Evolutionary conservation across 2,113 vertebrate genomes (phyloP), one percentile per base, ranked within the genome.

Genomic region (Rhipidura dahli): DNA sequence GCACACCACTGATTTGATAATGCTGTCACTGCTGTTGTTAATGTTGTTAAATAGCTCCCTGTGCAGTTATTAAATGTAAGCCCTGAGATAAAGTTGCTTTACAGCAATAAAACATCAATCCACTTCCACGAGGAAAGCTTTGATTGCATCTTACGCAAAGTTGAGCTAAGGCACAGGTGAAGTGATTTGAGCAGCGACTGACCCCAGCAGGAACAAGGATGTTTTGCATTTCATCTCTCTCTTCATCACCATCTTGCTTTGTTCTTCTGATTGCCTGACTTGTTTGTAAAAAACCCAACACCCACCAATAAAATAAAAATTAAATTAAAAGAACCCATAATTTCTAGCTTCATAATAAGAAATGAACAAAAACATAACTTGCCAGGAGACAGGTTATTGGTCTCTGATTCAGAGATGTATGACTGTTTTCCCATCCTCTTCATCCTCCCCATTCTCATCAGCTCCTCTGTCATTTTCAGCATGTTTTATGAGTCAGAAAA

Each of bases 101-200:
- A 57, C 20, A 84, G 50, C 39, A 79, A 9, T 61, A 61, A 61
- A 87, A 49, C 3, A 16, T 30, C 23, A 61, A 64, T 15, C 16
- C 27, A 27, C 11, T 39, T 65, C 50, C 24, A 50, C 0, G 0
- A 45, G 42, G 40, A 30, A 47, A 51, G 6, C 8, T 10, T 19
- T 37, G 45, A 7, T 49, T 33, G 15, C 20, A 18, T 28, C 39
- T 30, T 26, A 26, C 37, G 12, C 9, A 12, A 39, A 71, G 24
- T 50, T 49, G 59, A 69, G 19, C 27, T 42, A 31, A 76, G 49
- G 54, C 16, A 15, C 13, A 15, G 49, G 15, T 37, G 22, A 56
- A 56, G 26, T 61, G 54, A 78, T 54, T 53, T 53, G 24, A 40
- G 35, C 0, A 0, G 27, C 24, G 40, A 42, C 57, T 45, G 63